A percentile compares a stretch with the other conserved stretches of the same genome.
phyloP scores from a whole-genome alignment of 2,113 vertebrate genomes.

The Cyprinodon variegatus region DNA sequence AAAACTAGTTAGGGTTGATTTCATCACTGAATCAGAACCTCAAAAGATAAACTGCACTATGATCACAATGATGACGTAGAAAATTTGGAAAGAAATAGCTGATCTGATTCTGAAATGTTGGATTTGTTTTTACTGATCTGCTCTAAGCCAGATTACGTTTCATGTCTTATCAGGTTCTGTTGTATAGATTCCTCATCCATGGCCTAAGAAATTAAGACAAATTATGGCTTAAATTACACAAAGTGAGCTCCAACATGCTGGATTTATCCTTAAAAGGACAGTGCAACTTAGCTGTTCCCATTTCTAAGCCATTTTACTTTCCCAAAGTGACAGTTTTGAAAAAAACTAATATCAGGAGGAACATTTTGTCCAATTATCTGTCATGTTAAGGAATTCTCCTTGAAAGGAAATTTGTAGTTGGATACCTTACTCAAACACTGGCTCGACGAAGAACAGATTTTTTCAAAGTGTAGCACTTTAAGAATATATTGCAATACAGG shows the following conservation, averaged over 20 bases:
- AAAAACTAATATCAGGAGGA: slow-evolving; percentile 20
- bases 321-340: slow-evolving; percentile 14
- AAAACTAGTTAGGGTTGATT: slow-evolving; percentile 5
- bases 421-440: slow-evolving; percentile 31
- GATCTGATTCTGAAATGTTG: not conserved
- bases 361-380: slow-evolving; percentile 37
- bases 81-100: not conserved
- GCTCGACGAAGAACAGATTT: slow-evolving; percentile 38
- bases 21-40: slow-evolving; percentile 1
- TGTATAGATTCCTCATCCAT: not conserved
- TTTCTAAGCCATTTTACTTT: not conserved
- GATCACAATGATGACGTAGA: not conserved
- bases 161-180: not conserved
- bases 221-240: slow-evolving; percentile 6
- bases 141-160: not conserved
- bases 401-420: slow-evolving; percentile 42
- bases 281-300: not conserved
- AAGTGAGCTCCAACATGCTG: not conserved
- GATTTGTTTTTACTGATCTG: not conserved
- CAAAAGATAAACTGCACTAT: not conserved
- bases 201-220: slow-evolving; percentile 14
- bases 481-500: slow-evolving; percentile 49
- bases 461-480: slow-evolving; percentile 18
- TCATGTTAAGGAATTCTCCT: slow-evolving; percentile 33
- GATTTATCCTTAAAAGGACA: slow-evolving; percentile 14